A percentile compares a stretch with the other conserved stretches of the same genome.
These are phyloP conservation scores for Hylaeus anthracinus DNA, from an alignment of 1,140 invertebrate species.

Conservation along the genomic window DNA sequence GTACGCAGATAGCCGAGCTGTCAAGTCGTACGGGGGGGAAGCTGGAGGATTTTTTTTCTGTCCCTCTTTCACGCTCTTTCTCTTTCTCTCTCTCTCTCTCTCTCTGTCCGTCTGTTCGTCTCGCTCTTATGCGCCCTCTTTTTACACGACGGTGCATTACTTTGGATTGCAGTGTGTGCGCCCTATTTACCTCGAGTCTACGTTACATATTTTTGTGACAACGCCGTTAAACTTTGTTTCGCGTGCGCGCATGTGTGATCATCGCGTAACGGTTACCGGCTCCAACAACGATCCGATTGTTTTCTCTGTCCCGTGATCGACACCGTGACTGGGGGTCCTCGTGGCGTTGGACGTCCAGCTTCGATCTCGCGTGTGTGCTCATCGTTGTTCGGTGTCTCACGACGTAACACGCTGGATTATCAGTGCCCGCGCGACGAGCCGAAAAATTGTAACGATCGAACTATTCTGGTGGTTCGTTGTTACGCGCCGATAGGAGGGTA, in stretches of 20 bases:
- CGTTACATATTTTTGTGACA: not conserved
- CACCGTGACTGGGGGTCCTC: not conserved
- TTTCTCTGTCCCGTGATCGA: not conserved
- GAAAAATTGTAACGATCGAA: conserved; percentile 17
- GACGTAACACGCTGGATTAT: conserved; percentile 30
- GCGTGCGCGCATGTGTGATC: conserved; percentile 15
- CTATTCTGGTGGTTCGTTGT: conserved; percentile 13
- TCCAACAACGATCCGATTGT: conserved; percentile 33
- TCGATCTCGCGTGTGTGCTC: conserved; percentile 21
- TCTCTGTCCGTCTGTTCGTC: not conserved
- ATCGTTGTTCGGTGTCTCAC: conserved; percentile 25
- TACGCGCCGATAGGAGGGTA: not conserved
- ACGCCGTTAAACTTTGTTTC: conserved; percentile 1
- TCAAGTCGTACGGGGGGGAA: conserved; percentile 53
- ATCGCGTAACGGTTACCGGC: not conserved
- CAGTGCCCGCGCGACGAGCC: conserved; percentile 12
- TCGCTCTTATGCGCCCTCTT: not conserved
- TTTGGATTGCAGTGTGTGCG: conserved; percentile 60
- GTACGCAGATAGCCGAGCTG: conserved; percentile 72
- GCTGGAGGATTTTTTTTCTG: not conserved
- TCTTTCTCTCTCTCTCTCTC: not conserved
- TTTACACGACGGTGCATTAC: not conserved
- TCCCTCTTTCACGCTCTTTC: conserved; percentile 5
- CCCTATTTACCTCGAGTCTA: not conserved
- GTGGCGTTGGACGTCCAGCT: not conserved